Evolutionary conservation across 2,797 vertebrate species (phyloP), one percentile per base, ranked within the genome.

Genomic region (Centroberyx gerrardi): DNA sequence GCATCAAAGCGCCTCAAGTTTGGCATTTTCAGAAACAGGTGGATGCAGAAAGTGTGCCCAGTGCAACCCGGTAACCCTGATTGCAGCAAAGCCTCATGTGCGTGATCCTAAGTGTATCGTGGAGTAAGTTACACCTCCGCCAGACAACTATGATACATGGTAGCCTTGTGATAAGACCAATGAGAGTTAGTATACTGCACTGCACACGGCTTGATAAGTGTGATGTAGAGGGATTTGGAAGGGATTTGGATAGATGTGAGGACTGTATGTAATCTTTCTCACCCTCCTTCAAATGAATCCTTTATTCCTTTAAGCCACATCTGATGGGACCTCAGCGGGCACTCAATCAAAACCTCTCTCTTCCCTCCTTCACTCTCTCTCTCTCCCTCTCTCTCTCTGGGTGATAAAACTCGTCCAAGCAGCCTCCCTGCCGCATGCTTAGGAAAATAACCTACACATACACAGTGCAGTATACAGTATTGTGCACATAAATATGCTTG

Each of bases 251-350:
- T 92, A 92, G 94, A 95, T 92, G 90, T 92, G 91, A 93, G 88
- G 87, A 94, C 91, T 91, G 86, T 90, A 93, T 90, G 91, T 94
- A 94, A 95, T 95, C 91, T 94, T 89, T 92, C 89, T 89, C 88
- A 90, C 88, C 87, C 87, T 88, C 84, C 92, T 93, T 94, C 92
- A 93, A 93, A 94, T 94, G 83, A 93, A 94, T 92, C 90, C 93
- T 91, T 92, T 92, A 94, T 93, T 92, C 93, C 90, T 92, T 89
- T 94, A 94, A 95, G 93, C 92, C 88, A 88, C 91, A 93, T 90
- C 86, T 93, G 92, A 95, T 93, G 92, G 93, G 92, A 93, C 87
- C 88, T 91, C 81, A 63, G 83, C 54, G 80, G 88, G 94, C 90
- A 92, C 91, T 93, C 91, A 92, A 90, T 92, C 92, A 93, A 91